Evolutionary conservation across 1,140 invertebrate genomes (phyloP), one percentile per base, ranked within the genome.

Genomic region (Asbolus verrucosus): DNA sequence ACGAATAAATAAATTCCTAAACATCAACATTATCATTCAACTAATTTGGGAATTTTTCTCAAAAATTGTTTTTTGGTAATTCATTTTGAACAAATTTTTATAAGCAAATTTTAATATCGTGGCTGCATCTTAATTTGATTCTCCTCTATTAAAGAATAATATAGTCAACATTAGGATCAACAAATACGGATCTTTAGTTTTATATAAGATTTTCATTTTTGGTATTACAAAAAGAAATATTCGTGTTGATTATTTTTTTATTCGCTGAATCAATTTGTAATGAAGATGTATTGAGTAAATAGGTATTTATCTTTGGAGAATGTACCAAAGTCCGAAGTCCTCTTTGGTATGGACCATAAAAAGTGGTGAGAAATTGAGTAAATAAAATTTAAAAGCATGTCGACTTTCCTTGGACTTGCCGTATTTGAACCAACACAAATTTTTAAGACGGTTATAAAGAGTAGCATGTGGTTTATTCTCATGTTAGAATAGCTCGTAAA

Each of bases 371-470:
- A 54, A 54, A 54, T 54, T 54, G 46, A 54, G 46, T 54, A 54
- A 54, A 54, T 54, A 54, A 54, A 54, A 54, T 19, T 24, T 54
- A 54, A 54, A 54, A 54, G 46, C 46, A 54, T 54, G 46, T 54
- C 46, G 46, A 54, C 46, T 54, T 54, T 54, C 27, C 46, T 54
- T 14, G 46, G 19, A 54, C 18, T 54, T 13, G 46, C n/a, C 46
- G 46, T 31, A 54, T 54, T 50, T 27, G 46, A 54, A 54, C 18
- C 18, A 19, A 24, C 46, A 54, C 46, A 54, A 54, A 54, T 54
- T 54, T 50, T 54, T 54, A 54, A 54, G 46, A 54, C 46, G 46
- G 46, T 54, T 54, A 54, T 54, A 54, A 54, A 54, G 21, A 54
- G 46, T 54, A 54, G 46, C 46, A 27, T 54, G 46, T 54, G 46